Evolutionary conservation across 2,888 invertebrate species (phyloP), one percentile per base, ranked within the genome.

Genomic region (Sesia apiformis): DNA sequence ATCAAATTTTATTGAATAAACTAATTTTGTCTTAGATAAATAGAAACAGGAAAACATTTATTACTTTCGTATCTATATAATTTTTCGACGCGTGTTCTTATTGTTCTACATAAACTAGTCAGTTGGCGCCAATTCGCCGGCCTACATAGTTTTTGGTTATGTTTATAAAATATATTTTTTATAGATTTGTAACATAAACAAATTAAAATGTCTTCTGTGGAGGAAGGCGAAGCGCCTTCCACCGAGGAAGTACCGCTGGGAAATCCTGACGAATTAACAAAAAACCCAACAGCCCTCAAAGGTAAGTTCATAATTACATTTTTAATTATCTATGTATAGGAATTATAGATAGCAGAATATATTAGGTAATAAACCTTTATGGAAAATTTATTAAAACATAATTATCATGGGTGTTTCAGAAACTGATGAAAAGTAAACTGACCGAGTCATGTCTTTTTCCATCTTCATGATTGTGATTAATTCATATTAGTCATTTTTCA

Each of bases 251-350:
- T 85, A 23, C 76, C 81, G 40, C 66, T 75, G 53, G 89, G 87
- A 58, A 86, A 93, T 70, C 93, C 93, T 51, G 91, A 92, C 39
- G 92, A 92, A 67, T 84, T 93, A 52, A 87, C 92, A 39, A 93
- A 93, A 75, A 91, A 93, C 71, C 91, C 92, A 51, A 83, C 84
- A 62, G 87, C 92, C 52, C 86, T 93, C 52, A 92, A 91, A 91
- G 91, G 93, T 93, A 82, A 64, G 59, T 40, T 43, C 40, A n/a
- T 52, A 52, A 52, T 53, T 23, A 23, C 23, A 23, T 51, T 41
- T 40, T 42, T 40, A 4, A 23, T 23, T 23, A 23, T 23, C 23
- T 23, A 23, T 23, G 23, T 23, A 23, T 23, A 23, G 23, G 23
- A 23, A 23, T 23, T 23, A 1, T 23, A 23, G 23, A 23, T 23